Base-by-base conservation (phyloP, 1,140 invertebrate genomes). In the Euura saliciscinereae region DNA sequence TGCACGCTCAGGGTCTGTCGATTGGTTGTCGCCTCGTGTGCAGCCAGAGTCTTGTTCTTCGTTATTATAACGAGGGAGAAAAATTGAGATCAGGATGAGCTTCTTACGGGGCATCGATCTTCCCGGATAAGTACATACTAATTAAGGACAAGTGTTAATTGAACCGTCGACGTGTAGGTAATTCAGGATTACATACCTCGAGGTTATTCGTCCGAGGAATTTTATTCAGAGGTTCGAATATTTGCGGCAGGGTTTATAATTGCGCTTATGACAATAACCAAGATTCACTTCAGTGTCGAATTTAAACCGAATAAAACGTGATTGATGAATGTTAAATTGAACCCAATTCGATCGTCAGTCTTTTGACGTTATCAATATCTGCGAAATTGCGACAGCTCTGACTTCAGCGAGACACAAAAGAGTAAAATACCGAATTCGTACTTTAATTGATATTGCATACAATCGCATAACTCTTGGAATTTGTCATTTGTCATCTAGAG, bases 91-190 rank as follows among this genome's bases (percentile, higher is more conserved):
- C 51, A 8, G 51, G 51, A 59, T 59, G 51, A 11, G 6, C 51
- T 11, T 6, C 51, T 59, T 59, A 3, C 6, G 51, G 51, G 13
- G 51, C 51, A 59, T 59, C 51, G 51, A 59, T 59, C 51, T 59
- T 59, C 51, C 3, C 51, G 2, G 51, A n/a, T 59, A 59, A 59
- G 13, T 59, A 59, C 13, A 59, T 6, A 59, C 51, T n/a, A 59
- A 59, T 59, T 59, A 59, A 4, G 51, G 51, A 59, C 51, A 59
- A 59, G 51, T 59, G 51, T 59, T 59, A 59, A 59, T 59, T 59
- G 51, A 59, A 59, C 51, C 51, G 13, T n/a, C 28, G 28, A 28
- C 28, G 28, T 28, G 28, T 28, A 28, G 51, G 51, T 59, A 6
- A 59, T 11, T 3, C 8, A 4, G 51, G 51, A 59, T 59, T n/a